Conservation (phyloP, 2,797 vertebrate species). For the Zenarchopterus dispar region DNA sequence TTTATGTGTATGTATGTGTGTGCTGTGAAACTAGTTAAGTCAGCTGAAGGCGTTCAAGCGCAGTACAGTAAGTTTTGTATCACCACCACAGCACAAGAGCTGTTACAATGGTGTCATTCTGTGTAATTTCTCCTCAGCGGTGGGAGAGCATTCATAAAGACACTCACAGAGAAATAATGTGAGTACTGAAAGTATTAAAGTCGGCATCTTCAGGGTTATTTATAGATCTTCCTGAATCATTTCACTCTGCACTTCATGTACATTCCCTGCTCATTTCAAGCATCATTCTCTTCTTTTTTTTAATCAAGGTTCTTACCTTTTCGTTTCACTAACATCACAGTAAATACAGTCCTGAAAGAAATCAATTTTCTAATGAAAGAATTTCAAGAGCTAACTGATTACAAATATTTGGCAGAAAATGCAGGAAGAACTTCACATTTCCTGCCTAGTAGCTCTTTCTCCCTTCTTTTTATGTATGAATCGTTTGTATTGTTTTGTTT, state of each 20-base stretch:
- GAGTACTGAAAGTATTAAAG: slow-evolving; percentile 68
- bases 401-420: slow-evolving; percentile 22
- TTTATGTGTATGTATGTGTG: slow-evolving; percentile 4
- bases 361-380: slow-evolving; percentile 18
- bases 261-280: slow-evolving; percentile 44
- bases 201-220: slow-evolving; percentile 71
- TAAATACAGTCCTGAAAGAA: slow-evolving; percentile 19
- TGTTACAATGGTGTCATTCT: slow-evolving; percentile 53
- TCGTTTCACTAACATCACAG: slow-evolving; percentile 1
- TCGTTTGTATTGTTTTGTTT: too few relatives aligned
- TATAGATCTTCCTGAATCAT: slow-evolving; percentile 65
- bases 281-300: slow-evolving; percentile 15
- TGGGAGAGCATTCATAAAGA: slow-evolving; percentile 58
- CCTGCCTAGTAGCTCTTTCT: slow-evolving; percentile 9
- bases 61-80: slow-evolving; percentile 43
- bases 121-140: slow-evolving; percentile 56
- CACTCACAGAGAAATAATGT: slow-evolving; percentile 60
- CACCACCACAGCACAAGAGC: slow-evolving; percentile 54
- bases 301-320: slow-evolving; percentile 21
- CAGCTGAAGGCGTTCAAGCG: slow-evolving; percentile 43
- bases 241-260: slow-evolving; percentile 59
- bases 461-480: background rate
- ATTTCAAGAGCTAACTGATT: slow-evolving; percentile 23
- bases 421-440: slow-evolving; percentile 33
- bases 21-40: slow-evolving; percentile 18